Conservation (phyloP, 1,140 invertebrate species). For the Ceratitis capitata region DNA sequence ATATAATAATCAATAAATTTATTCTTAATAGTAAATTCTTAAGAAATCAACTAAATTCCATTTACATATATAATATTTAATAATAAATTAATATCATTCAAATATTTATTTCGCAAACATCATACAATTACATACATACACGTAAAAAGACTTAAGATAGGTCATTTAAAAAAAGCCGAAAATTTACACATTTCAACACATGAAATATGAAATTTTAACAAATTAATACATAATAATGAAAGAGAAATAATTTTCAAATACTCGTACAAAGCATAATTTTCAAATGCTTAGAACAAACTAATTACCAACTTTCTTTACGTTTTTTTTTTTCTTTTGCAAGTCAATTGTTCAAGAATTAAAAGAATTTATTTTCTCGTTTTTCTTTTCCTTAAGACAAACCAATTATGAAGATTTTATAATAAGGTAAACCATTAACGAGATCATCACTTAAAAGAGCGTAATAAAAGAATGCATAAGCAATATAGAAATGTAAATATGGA, state of each 20-base stretch:
- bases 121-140: background rate
- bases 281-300: no score
- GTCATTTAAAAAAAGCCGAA: background rate
- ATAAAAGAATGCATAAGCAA: background rate
- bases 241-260: background rate
- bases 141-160: background rate
- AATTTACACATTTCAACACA: background rate
- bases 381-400: constrained; percentile 66
- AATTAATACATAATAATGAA: background rate
- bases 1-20: background rate
- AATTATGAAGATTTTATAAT: constrained; percentile 64
- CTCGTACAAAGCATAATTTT: background rate
- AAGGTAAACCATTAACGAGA: constrained; percentile 60
- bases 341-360: constrained; percentile 27
- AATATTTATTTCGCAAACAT: background rate
- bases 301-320: no score
- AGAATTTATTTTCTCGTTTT: constrained; percentile 65
- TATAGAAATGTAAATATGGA: background rate
- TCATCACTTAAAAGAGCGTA: constrained; percentile 36
- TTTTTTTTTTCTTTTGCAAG: background rate
- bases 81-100: background rate
- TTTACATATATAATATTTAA: background rate
- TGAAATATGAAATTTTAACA: background rate
- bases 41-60: background rate
- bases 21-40: background rate